These are phyloP conservation scores for Perccottus glenii DNA, from an alignment of 2,113 vertebrate genomes.

Conservation along the genomic window DNA sequence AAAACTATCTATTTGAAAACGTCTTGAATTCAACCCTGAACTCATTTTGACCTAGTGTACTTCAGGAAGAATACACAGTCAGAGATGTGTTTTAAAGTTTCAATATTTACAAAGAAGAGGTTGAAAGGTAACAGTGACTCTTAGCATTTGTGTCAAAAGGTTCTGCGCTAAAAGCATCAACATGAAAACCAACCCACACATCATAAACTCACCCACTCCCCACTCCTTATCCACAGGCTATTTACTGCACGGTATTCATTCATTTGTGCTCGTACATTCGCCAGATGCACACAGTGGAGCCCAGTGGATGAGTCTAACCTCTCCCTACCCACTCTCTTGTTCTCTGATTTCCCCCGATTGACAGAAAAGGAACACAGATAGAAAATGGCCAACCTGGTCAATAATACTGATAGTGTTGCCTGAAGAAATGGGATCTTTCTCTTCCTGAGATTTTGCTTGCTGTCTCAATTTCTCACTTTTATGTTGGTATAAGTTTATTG, in stretches of 20 bases:
- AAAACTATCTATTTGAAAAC: conserved; percentile 21
- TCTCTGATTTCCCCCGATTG: conserved; percentile 77
- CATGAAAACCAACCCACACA: conserved; percentile 69
- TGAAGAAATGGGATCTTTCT: conserved; percentile 69
- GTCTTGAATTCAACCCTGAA: conserved; percentile 23
- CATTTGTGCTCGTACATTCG: conserved; percentile 49
- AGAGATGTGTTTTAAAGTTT: conserved; percentile 47
- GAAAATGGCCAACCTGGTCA: conserved; percentile 65
- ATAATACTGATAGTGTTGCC: conserved; percentile 68
- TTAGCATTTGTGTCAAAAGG: conserved; percentile 56
- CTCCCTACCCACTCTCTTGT: conserved; percentile 56
- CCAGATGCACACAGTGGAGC: conserved; percentile 20
- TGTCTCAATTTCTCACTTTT: conserved; percentile 20
- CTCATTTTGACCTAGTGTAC: conserved; percentile 43
- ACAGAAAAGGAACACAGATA: conserved; percentile 72
- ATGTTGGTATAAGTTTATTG: conserved; percentile 15
- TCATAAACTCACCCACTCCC: conserved; percentile 45
- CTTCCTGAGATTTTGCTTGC: conserved; percentile 4
- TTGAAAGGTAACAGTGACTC: conserved; percentile 33
- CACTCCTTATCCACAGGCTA: conserved; percentile 64
- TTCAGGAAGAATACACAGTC: conserved; percentile 40
- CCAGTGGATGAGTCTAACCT: conserved; percentile 25
- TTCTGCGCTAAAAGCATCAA: conserved; percentile 66
- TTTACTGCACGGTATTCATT: conserved; percentile 63
- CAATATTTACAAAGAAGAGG: conserved; percentile 54